phyloP scores from a whole-genome alignment of 2,797 vertebrate genomes.

The Myotis findleyi region DNA sequence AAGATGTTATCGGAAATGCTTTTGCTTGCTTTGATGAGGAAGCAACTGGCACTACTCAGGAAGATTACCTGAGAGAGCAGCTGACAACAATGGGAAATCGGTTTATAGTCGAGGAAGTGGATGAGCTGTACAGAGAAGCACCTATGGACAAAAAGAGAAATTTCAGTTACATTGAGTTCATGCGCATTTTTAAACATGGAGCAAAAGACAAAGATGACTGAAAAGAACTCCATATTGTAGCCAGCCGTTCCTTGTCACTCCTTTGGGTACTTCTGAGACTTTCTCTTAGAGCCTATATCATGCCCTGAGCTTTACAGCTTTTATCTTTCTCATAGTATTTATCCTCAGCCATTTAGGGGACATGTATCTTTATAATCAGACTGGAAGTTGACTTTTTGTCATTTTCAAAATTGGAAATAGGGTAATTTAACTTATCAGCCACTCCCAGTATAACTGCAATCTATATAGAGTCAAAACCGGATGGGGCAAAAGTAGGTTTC shows the following conservation, averaged over 20 bases:
- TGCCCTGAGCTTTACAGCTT: constrained; percentile 87
- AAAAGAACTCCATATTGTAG: constrained; percentile 69
- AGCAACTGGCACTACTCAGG: constrained; percentile 91
- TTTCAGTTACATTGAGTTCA: constrained; percentile 98
- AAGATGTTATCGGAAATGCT: constrained; percentile 97
- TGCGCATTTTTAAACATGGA: constrained; percentile 97
- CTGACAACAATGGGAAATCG: constrained; percentile 98
- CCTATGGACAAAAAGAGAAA: constrained; percentile 98
- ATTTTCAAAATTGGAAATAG: constrained; percentile 59
- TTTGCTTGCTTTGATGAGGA: constrained; percentile 98
- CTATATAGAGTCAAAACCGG: constrained; percentile 61
- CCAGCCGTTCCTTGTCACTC: constrained; percentile 69
- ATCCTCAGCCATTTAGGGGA: constrained; percentile 85
- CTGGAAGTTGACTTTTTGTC: constrained; percentile 76
- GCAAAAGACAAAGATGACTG: constrained; percentile 98
- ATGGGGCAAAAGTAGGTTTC: not conserved
- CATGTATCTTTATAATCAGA: constrained; percentile 86
- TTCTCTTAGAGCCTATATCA: constrained; percentile 87
- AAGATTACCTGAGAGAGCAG: constrained; percentile 95
- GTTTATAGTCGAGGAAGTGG: constrained; percentile 97
- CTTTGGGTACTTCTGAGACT: constrained; percentile 83
- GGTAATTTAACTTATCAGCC: constrained; percentile 37
- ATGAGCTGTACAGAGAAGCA: constrained; percentile 84
- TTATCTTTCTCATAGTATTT: constrained; percentile 88
- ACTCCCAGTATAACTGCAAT: constrained; percentile 23